These are phyloP conservation scores for Tenodera sinensis DNA, from an alignment of 2,888 invertebrate species.

Conservation along the genomic window DNA sequence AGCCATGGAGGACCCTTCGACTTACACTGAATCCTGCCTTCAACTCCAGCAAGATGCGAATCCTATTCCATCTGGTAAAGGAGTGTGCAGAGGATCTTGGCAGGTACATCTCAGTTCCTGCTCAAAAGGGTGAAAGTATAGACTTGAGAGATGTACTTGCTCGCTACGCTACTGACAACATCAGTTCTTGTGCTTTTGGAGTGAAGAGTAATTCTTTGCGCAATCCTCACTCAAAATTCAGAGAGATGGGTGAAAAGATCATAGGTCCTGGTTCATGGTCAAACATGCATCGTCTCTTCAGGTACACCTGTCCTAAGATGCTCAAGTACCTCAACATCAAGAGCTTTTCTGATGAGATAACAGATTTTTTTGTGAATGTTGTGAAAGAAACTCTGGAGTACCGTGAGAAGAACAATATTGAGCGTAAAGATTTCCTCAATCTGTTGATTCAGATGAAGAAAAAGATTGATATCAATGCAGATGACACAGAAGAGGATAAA, in stretches of 20 bases:
- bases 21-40: constrained; percentile 62
- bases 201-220: constrained; percentile 39
- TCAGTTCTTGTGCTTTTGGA: constrained; percentile 49
- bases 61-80: constrained; percentile 51
- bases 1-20: constrained; percentile 62
- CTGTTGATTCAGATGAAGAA: constrained; percentile 51
- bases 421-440: constrained; percentile 55
- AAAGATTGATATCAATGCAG: constrained; percentile 40
- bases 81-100: constrained; percentile 54
- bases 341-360: constrained; percentile 40
- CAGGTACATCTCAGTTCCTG: constrained; percentile 43
- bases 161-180: constrained; percentile 47
- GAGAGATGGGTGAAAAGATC: constrained; percentile 35
- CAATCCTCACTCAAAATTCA: constrained; percentile 30
- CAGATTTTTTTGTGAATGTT: constrained; percentile 49
- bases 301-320: constrained; percentile 41
- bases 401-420: constrained; percentile 47
- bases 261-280: constrained; percentile 33
- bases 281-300: constrained; percentile 40
- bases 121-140: constrained; percentile 38
- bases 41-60: constrained; percentile 62
- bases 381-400: constrained; percentile 49
- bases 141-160: constrained; percentile 37
- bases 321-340: constrained; percentile 41
- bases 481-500: constrained; percentile 35